Evolutionary conservation across 2,888 invertebrate genomes (phyloP).

Genomic region (Pharmacophagus antenor): DNA sequence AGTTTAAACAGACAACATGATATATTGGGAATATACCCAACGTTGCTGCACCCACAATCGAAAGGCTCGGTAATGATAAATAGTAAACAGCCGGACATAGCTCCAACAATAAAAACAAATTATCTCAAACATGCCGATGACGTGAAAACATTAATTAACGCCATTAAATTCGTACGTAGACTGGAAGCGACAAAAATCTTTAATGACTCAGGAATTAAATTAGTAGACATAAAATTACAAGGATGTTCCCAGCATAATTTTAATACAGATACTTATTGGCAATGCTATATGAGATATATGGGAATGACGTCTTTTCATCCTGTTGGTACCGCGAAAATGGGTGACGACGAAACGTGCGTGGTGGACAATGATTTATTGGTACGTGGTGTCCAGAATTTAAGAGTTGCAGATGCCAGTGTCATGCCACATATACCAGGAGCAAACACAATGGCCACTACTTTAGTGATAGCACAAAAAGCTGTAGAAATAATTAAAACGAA

Average conservation of each 20-base stretch:
- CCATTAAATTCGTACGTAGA: slow-evolving; percentile 54
- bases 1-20: slow-evolving; percentile 48
- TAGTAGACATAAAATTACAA: slow-evolving; percentile 50
- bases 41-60: slow-evolving; percentile 73
- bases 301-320: slow-evolving; percentile 83
- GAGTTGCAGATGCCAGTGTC: slow-evolving; percentile 75
- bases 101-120: slow-evolving; percentile 80
- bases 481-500: slow-evolving; percentile 63
- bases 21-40: slow-evolving; percentile 58
- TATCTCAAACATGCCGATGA: slow-evolving; percentile 82
- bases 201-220: slow-evolving; percentile 49
- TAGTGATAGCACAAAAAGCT: slow-evolving; percentile 75
- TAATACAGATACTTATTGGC: slow-evolving; percentile 73
- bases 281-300: slow-evolving; percentile 78
- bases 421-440: slow-evolving; percentile 79
- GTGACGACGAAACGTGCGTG: slow-evolving; percentile 70
- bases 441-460: slow-evolving; percentile 79
- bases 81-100: slow-evolving; percentile 61
- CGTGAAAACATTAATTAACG: slow-evolving; percentile 60
- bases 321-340: slow-evolving; percentile 87
- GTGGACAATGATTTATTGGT: slow-evolving; percentile 75
- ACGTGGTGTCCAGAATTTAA: slow-evolving; percentile 74
- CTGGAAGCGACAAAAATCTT: slow-evolving; percentile 64
- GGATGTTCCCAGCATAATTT: slow-evolving; percentile 52
- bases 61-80: slow-evolving; percentile 78